phyloP scores from a whole-genome alignment of 2,888 invertebrate species.

The Germaria angustata region DNA sequence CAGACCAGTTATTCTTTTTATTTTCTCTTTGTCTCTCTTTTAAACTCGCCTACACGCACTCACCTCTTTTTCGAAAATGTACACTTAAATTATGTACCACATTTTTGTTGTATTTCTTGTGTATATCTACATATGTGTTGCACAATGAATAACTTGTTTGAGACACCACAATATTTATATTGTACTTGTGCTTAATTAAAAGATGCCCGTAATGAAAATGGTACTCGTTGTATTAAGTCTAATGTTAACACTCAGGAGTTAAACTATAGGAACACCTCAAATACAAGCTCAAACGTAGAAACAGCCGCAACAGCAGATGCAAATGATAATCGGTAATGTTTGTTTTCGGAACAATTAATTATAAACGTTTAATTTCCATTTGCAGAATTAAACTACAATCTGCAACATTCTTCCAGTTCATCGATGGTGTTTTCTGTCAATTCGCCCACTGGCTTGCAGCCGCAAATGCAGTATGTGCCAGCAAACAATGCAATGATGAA shows the following conservation, averaged over 20 bases:
- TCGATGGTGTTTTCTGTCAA: constrained; percentile 79
- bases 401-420: constrained; percentile 81
- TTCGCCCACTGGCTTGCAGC: constrained; percentile 82
- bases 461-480: constrained; percentile 78
- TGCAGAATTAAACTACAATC: constrained; percentile 80
- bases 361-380: constrained; percentile 72
- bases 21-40: neutral
- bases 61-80: neutral
- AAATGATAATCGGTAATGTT: constrained; percentile 75
- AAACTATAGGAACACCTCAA: constrained; percentile 63
- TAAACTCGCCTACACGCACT: neutral
- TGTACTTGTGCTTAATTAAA: neutral
- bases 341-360: constrained; percentile 69
- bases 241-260: constrained; percentile 95
- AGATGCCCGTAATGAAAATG: constrained; percentile 74
- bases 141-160: neutral
- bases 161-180: neutral
- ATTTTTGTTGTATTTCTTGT: neutral
- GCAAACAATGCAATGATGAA: constrained; percentile 75
- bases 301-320: constrained; percentile 72
- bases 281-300: constrained; percentile 82
- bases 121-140: constrained; percentile 20
- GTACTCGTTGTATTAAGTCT: constrained; percentile 82
- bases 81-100: neutral
- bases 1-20: neutral